Evolutionary conservation across 1,140 invertebrate species (phyloP).

Genomic region (Globodera rostochiensis): DNA sequence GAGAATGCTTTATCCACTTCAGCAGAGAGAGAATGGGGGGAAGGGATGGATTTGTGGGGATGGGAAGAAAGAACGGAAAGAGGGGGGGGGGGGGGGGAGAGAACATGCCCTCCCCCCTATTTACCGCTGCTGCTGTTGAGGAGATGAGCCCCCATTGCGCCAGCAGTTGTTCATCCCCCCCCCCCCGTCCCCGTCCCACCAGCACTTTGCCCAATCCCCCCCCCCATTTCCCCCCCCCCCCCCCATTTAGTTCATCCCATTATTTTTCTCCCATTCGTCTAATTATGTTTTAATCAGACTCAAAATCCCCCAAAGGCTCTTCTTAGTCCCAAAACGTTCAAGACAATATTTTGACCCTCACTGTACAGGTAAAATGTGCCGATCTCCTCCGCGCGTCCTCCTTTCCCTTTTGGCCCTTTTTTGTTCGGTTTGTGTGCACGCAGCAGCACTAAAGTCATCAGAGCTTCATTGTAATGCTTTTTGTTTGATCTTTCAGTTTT

Average conservation of each 20-base stretch:
- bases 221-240: neutral
- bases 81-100: neutral
- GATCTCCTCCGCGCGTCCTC: neutral
- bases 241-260: no score
- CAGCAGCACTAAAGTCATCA: conserved; percentile 21
- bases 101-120: neutral
- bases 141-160: neutral
- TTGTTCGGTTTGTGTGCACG: neutral
- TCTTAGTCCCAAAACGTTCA: neutral
- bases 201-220: neutral
- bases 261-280: neutral
- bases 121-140: neutral
- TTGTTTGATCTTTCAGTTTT: neutral
- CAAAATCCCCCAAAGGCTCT: neutral
- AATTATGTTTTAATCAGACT: neutral
- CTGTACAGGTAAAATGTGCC: conserved; percentile 5
- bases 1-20: neutral
- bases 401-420: conserved; percentile 4
- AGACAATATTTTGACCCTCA: no score
- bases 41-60: no score
- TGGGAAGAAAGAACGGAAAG: neutral
- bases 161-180: neutral
- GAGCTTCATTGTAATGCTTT: conserved; percentile 32
- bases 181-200: neutral
- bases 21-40: neutral